phyloP scores from a whole-genome alignment of 2,797 vertebrate genomes.

The Cirrhinus molitorella region DNA sequence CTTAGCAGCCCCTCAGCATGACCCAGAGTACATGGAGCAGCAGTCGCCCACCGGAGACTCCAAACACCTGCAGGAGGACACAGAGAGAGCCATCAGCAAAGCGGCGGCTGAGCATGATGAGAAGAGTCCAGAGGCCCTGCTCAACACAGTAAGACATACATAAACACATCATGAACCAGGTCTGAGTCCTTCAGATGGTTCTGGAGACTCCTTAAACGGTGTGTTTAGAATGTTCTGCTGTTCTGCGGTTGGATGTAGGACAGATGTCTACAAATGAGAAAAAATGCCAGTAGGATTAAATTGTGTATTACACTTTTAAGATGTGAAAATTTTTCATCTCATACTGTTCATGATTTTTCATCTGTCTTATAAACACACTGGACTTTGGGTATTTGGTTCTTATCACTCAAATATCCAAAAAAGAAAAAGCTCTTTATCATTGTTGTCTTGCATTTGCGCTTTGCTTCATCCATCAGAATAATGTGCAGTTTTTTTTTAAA shows the following conservation, averaged over 20 bases:
- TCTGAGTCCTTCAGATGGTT: background rate
- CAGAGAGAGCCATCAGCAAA: conserved; percentile 88
- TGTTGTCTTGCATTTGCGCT: background rate
- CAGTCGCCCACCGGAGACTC: conserved; percentile 89
- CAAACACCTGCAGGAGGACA: conserved; percentile 93
- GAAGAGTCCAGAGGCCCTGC: conserved; percentile 87
- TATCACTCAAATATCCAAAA: conserved; percentile 1
- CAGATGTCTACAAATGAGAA: background rate
- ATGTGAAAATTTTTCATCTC: background rate
- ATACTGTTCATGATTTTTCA: conserved; percentile 12
- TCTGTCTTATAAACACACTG: conserved; percentile 2
- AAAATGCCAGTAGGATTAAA: background rate
- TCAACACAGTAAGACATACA: conserved; percentile 86
- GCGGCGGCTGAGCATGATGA: conserved; percentile 89
- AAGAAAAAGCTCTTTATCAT: background rate
- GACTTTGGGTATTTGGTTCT: conserved; percentile 29
- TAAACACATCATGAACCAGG: background rate
- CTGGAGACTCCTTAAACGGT: background rate
- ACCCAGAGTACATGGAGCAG: conserved; percentile 96
- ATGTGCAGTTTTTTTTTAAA: background rate
- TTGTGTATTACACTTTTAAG: background rate
- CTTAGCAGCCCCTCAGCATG: conserved; percentile 83
- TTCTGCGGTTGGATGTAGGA: background rate
- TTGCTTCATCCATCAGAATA: conserved; percentile 10
- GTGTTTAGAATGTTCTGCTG: background rate